Percentiles rank a stretch among this genome's conserved stretches.
Conservation (phyloP, 1,140 invertebrate species). For the Latrodectus geometricus region DNA sequence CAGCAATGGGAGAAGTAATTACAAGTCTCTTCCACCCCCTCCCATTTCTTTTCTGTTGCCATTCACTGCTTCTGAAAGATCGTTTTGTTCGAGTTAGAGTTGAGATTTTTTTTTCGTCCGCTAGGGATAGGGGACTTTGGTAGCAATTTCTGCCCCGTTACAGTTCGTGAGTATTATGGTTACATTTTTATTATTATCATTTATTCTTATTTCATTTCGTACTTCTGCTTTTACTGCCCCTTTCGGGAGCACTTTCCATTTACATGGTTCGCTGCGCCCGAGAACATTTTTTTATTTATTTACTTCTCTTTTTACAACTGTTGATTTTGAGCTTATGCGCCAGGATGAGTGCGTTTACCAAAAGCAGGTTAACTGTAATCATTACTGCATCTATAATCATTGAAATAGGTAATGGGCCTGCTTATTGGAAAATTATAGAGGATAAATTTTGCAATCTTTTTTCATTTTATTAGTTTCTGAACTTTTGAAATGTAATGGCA, state of each 20-base stretch:
- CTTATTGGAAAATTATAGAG: no score
- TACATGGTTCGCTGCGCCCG: neutral
- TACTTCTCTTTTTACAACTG: no score
- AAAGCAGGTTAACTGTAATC: no score
- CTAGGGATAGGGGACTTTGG: neutral
- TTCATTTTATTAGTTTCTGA: no score
- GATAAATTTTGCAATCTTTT: no score
- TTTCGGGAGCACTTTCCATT: neutral
- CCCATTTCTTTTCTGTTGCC: neutral
- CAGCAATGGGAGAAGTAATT: conserved; percentile 28
- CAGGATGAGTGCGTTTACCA: no score
- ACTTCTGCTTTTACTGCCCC: neutral
- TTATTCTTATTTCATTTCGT: neutral
- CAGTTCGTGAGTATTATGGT: neutral
- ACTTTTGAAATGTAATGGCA: no score
- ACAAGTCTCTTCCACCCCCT: neutral
- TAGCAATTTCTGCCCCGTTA: neutral
- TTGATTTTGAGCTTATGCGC: no score
- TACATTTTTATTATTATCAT: neutral
- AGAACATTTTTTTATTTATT: neutral
- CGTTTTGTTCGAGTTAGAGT: conserved; percentile 10
- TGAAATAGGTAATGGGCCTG: no score
- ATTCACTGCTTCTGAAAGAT: conserved; percentile 14
- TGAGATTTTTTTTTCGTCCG: neutral
- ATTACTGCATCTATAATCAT: no score